Evolutionary conservation across 2,888 invertebrate genomes (phyloP).

Genomic region (Crossocerus cetratus): DNA sequence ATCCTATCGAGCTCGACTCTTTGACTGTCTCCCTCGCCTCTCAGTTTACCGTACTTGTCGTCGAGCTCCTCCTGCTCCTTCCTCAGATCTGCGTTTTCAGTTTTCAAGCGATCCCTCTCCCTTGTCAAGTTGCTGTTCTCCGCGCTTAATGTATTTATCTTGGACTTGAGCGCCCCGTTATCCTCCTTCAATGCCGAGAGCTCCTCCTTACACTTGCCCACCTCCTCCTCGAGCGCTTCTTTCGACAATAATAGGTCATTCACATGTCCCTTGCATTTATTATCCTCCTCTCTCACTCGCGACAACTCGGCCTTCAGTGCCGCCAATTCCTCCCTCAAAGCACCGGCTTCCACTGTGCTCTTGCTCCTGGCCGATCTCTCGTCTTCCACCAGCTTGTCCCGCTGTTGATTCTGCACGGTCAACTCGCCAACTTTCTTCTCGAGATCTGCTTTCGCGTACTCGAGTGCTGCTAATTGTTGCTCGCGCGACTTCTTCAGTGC

Average conservation of each 20-base stretch:
- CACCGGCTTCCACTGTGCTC: conserved; percentile 38
- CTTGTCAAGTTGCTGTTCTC: conserved; percentile 48
- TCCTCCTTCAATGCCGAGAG: conserved; percentile 24
- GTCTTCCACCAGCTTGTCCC: conserved; percentile 16
- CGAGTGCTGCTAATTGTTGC: conserved; percentile 24
- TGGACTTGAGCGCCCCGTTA: conserved; percentile 32
- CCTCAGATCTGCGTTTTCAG: conserved; percentile 35
- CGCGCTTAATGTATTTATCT: conserved; percentile 27
- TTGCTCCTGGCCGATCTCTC: conserved; percentile 44
- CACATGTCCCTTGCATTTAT: conserved; percentile 25
- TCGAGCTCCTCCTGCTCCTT: conserved; percentile 26
- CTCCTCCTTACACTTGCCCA: conserved; percentile 51
- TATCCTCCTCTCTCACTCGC: conserved; percentile 46
- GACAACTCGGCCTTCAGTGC: conserved; percentile 49
- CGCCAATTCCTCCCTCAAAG: conserved; percentile 47
- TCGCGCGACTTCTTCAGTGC: conserved; percentile 27
- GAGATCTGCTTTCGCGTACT: conserved; percentile 33
- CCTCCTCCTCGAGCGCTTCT: conserved; percentile 42
- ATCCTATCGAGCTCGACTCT: conserved; percentile 40
- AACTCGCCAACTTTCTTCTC: conserved; percentile 29
- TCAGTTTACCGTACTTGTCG: conserved; percentile 24
- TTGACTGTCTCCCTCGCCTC: conserved; percentile 34
- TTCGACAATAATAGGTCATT: conserved; percentile 18
- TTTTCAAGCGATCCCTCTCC: conserved; percentile 38
- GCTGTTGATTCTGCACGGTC: conserved; percentile 26